Conservation (phyloP, 2,797 vertebrate species). For the Coccyzus lansbergi region DNA sequence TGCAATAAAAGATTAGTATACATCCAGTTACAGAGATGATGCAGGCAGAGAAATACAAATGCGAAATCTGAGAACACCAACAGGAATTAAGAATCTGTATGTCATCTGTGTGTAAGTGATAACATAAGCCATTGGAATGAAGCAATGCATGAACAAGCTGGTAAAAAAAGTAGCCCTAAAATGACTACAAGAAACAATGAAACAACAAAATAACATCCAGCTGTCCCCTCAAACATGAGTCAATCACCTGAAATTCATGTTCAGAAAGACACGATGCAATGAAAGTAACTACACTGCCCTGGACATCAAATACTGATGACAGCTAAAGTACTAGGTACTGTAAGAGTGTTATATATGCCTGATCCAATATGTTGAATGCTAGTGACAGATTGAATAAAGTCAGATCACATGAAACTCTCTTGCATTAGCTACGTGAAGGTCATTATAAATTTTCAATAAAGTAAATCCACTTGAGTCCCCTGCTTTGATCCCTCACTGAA, state of each 20-base stretch:
- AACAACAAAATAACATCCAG: background rate
- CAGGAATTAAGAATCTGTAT: constrained; percentile 24
- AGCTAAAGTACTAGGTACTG: background rate
- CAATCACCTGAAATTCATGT: background rate
- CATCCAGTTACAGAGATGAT: constrained; percentile 18
- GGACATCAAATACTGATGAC: background rate
- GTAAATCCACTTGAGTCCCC: background rate
- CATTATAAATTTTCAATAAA: background rate
- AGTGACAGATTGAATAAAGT: background rate
- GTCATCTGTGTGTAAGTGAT: constrained; percentile 19
- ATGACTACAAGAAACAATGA: background rate
- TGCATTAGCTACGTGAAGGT: background rate
- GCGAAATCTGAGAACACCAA: constrained; percentile 17
- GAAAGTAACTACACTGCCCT: background rate
- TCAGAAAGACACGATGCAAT: rapidly evolving
- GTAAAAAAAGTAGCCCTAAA: background rate
- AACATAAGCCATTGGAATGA: constrained; percentile 7
- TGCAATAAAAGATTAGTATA: constrained; percentile 30
- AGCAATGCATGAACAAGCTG: background rate
- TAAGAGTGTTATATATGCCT: background rate
- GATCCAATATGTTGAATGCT: background rate
- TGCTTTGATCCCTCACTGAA: background rate
- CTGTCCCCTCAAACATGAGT: background rate
- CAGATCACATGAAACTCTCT: background rate
- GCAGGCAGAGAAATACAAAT: constrained; percentile 38